Conservation (phyloP, 2,113 vertebrate species). For the Lophura nycthemera region DNA sequence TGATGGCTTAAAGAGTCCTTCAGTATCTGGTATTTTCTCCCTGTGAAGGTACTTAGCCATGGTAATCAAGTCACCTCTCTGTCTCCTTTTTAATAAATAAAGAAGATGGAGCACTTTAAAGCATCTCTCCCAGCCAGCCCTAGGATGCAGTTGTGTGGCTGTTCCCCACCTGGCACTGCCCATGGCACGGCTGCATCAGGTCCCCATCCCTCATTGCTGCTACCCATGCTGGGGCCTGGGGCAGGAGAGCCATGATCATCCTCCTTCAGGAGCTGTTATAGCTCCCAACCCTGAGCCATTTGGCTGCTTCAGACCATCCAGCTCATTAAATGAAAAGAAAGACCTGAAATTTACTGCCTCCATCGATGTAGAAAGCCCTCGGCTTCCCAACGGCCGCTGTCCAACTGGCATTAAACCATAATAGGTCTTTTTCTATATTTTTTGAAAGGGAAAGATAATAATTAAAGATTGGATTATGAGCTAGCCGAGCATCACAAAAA, state of each 20-base stretch:
- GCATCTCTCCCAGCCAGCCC: background rate
- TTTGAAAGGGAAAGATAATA: constrained; percentile 21
- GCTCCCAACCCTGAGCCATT: background rate
- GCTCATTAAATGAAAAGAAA: constrained; percentile 63
- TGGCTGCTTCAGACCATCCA: constrained; percentile 45
- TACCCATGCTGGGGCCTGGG: background rate
- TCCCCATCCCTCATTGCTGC: background rate
- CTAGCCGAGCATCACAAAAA: constrained; percentile 35
- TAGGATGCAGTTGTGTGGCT: background rate
- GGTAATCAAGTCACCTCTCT: constrained; percentile 65
- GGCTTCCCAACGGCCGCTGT: background rate
- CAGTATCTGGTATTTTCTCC: constrained; percentile 41
- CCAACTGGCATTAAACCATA: background rate
- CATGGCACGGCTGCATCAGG: background rate
- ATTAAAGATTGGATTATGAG: constrained; percentile 52
- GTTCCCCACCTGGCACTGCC: background rate
- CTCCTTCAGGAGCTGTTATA: background rate
- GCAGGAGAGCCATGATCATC: background rate
- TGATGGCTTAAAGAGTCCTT: constrained; percentile 49
- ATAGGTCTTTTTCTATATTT: constrained; percentile 5
- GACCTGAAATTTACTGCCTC: constrained; percentile 13
- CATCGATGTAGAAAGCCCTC: constrained; percentile 18
- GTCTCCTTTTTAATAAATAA: constrained; percentile 67
- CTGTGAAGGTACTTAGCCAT: constrained; percentile 57
- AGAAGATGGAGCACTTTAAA: constrained; percentile 47